Evolutionary conservation across 2,113 vertebrate genomes (phyloP), one percentile per base, ranked within the genome.

Genomic region (Herpetotheres cachinnans): DNA sequence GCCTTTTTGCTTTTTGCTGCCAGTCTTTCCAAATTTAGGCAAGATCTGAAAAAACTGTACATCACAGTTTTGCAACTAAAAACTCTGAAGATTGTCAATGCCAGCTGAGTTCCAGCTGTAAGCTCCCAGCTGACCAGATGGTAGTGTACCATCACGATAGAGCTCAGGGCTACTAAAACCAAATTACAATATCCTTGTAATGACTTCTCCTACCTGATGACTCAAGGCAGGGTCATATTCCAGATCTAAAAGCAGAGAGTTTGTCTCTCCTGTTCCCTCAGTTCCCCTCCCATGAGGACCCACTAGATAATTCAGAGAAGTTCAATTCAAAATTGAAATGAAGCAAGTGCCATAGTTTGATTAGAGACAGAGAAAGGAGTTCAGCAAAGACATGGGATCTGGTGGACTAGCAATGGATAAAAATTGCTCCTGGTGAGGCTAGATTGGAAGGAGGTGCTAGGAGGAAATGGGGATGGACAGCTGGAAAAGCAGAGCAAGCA

Each of bases 111-210:
- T 91, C 26, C 50, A 67, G 72, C n/a, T n/a, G n/a, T n/a, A n/a
- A n/a, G 18, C 42, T 74, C 27, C 16, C 40, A 52, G 13, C 4
- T 79, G 77, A 61, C 32, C 47, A 82, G 26, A 56, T 1, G 2
- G 20, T 22, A 81, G 0, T 12, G 16, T 13, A 49, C 21, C 36
- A 66, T 50, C 21, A 59, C 0, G 0, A 47, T 24, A 47, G 16
- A 67, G 24, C 30, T 46, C 55, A 84, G 59, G 38, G 59, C 71
- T 73, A 67, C n/a, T 52, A 55, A 78, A 83, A 81, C 19, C 29
- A 7, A 25, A 67, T 71, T 46, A 29, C 13, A 74, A 26, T 36
- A 86, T n/a, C 16, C 9, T 63, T 70, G 29, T 47, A 74, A 83
- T 30, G 20, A 52, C 25, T 81, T 79, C 20, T 94, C 29, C 73